These are phyloP conservation scores for Elaphurus davidianus DNA, from an alignment of 2,113 vertebrate genomes.

Conservation along the genomic window DNA sequence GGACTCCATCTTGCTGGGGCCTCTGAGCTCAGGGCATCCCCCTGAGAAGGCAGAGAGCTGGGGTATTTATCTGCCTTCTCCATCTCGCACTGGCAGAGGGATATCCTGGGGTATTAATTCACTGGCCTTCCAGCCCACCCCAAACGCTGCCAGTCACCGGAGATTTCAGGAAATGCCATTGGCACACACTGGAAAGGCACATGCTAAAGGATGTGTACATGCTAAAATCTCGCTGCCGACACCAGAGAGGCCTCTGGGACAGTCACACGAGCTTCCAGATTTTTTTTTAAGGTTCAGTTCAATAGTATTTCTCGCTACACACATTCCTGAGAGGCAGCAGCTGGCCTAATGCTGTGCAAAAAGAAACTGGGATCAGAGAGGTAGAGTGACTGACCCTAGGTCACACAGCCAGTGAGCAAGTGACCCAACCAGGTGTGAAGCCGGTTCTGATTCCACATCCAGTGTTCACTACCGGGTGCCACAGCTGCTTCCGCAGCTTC, in stretches of 20 bases:
- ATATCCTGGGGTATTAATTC: accelerated
- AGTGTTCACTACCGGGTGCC: background rate
- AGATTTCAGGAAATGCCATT: background rate
- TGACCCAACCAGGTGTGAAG: background rate
- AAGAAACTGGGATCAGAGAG: background rate
- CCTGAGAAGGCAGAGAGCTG: background rate
- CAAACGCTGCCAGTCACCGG: accelerated
- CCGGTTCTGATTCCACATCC: background rate
- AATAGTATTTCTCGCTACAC: background rate
- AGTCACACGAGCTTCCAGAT: background rate
- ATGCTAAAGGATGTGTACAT: accelerated
- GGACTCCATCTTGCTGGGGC: background rate
- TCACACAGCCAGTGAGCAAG: background rate
- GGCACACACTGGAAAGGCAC: background rate
- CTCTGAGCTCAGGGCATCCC: background rate
- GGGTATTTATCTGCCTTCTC: background rate
- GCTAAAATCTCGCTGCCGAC: background rate
- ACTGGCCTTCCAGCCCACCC: background rate
- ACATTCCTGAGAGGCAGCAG: background rate
- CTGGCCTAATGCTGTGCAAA: background rate
- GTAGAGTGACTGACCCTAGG: background rate
- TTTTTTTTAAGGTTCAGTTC: background rate
- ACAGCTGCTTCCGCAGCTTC: background rate
- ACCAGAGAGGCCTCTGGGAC: background rate
- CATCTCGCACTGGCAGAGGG: background rate